phyloP scores from a whole-genome alignment of 1,140 invertebrate genomes.

The Drosophila nasuta region DNA sequence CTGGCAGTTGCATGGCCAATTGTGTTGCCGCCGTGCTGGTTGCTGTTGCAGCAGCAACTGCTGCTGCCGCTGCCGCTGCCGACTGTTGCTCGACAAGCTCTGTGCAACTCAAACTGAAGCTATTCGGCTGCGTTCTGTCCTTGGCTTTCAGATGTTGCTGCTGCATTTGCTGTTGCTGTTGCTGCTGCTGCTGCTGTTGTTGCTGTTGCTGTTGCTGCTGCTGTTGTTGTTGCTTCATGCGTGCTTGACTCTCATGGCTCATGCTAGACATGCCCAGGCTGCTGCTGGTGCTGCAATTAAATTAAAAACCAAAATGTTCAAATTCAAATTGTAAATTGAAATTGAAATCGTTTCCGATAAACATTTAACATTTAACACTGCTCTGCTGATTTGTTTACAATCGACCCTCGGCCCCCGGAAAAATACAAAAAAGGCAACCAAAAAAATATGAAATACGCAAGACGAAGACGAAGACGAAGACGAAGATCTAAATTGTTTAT shows the following conservation, averaged over 20 bases:
- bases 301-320: constrained; percentile 20
- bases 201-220: constrained; percentile 72
- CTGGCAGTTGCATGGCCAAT: constrained; percentile 55
- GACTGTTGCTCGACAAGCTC: constrained; percentile 60
- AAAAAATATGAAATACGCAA: constrained; percentile 67
- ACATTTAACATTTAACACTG: constrained; percentile 56
- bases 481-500: constrained; percentile 60
- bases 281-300: constrained; percentile 61
- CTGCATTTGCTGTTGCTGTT: too few relatives aligned
- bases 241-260: constrained; percentile 81
- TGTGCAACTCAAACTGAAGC: constrained; percentile 55
- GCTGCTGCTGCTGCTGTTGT: constrained; percentile 61
- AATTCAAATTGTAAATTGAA: constrained; percentile 14
- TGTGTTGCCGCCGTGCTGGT: constrained; percentile 50
- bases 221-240: constrained; percentile 79
- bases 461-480: not conserved
- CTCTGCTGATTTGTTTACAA: constrained; percentile 62
- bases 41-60: constrained; percentile 33
- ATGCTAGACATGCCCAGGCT: constrained; percentile 76
- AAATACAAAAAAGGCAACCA: too few relatives aligned
- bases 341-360: constrained; percentile 48
- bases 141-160: constrained; percentile 65
- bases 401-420: constrained; percentile 40
- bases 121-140: constrained; percentile 45
- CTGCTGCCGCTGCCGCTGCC: constrained; percentile 17